Evolutionary conservation across 2,113 vertebrate genomes (phyloP).

Genomic region (Columbina picui): DNA sequence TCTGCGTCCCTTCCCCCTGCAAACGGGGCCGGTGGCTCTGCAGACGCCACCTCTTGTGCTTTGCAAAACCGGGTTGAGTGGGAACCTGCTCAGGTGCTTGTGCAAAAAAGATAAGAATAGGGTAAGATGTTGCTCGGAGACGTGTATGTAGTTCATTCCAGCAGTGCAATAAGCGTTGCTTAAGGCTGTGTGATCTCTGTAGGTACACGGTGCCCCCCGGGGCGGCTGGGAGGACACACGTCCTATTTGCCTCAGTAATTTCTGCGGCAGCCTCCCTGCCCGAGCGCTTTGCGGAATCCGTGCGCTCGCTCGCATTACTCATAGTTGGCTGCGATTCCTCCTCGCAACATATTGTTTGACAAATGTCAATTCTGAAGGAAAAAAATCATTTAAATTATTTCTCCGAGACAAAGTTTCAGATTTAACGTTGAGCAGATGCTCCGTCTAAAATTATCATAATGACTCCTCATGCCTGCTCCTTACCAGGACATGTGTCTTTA

Average conservation of each 20-base stretch:
- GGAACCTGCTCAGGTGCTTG: background rate
- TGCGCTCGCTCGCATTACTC: background rate
- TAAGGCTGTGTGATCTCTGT: accelerated
- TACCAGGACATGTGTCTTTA: constrained; percentile 60
- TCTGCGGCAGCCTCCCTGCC: background rate
- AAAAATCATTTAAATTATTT: constrained; percentile 55
- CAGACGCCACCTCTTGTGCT: background rate
- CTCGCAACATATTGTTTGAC: constrained; percentile 21
- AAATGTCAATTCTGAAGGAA: constrained; percentile 43
- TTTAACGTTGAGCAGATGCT: constrained; percentile 77
- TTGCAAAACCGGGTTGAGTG: background rate
- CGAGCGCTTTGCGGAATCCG: accelerated
- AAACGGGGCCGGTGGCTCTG: background rate
- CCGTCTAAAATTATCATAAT: constrained; percentile 78
- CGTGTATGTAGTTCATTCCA: accelerated
- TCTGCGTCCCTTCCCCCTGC: background rate
- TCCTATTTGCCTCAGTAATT: background rate
- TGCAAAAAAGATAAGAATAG: background rate
- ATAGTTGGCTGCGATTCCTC: background rate
- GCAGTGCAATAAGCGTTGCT: accelerated
- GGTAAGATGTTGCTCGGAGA: background rate
- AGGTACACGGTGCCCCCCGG: background rate
- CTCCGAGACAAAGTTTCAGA: constrained; percentile 62
- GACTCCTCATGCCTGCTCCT: constrained; percentile 66
- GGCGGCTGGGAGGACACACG: accelerated